Evolutionary conservation across 2,888 invertebrate species (phyloP), one percentile per base, ranked within the genome.

Genomic region (Acanthosoma haemorrhoidale): DNA sequence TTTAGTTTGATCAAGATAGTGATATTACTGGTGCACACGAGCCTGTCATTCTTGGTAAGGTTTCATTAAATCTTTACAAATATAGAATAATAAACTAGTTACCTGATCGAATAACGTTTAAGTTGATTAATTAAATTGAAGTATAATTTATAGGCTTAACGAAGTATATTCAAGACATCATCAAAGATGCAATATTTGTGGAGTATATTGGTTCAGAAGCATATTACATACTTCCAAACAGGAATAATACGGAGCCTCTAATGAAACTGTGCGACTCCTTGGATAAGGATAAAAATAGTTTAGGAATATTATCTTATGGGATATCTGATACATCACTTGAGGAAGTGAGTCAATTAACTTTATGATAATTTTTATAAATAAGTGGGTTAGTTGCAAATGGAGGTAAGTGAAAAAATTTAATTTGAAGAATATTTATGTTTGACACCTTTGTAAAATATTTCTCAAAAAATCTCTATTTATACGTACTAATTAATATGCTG

Each of bases 261-360:
- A 75, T 77, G 15, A 63, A 38, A 15, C 75, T 80, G 11, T 79
- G 80, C 68, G 75, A 76, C 15, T 77, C 77, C 2, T 76, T 84
- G n/a, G 83, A 84, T 69, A 69, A 72, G 2, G 77, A 79, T 43
- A 75, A 79, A 71, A 70, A 74, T 1, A 74, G 76, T 2, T 76
- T 84, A 13, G 80, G 80, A 29, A 79, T 85, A 39, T 78, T 80
- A 51, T 82, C 83, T 67, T 86, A 84, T 77, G 85, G 85, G 16
- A 81, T 86, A 13, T 83, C 84, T n/a, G 84, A 85, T 75, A 84
- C 85, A 0, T 82, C 83, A 32, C 77, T 86, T n/a, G 86, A 86
- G 77, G 85, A 85, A 79, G 84, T 85, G 74, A 73, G 67, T 63
- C 15, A 16, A 59, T 6, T 32, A 32, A 9, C 13, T 16, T 32